Percentiles rank a stretch among this genome's conserved stretches.
These are phyloP conservation scores for Apostichopus japonicus DNA, from an alignment of 35 echinoderm and acorn worm species.

Conservation along the genomic window DNA sequence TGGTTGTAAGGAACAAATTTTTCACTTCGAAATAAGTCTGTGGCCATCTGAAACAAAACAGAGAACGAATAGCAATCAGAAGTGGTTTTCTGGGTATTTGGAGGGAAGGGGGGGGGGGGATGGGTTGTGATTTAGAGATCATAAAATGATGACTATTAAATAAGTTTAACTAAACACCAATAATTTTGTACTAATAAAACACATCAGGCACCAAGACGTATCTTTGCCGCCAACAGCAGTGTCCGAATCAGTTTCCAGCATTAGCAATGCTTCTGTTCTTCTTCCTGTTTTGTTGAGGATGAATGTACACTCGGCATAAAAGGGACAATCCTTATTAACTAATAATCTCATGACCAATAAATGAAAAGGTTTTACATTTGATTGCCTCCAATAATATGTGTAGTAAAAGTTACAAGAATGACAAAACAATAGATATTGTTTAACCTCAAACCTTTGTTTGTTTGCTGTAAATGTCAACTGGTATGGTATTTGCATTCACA, in stretches of 20 bases:
- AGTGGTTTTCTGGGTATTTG: background rate
- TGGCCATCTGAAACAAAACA: conserved; percentile 23
- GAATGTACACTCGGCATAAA: background rate
- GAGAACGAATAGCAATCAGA: background rate
- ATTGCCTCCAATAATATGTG: background rate
- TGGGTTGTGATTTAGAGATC: background rate
- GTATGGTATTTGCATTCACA: background rate
- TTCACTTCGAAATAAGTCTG: conserved; percentile 31
- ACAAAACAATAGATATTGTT: background rate
- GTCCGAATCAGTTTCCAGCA: too few relatives aligned
- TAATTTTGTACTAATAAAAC: too few relatives aligned
- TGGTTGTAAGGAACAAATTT: conserved; percentile 27
- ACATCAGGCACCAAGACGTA: too few relatives aligned
- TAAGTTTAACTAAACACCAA: background rate
- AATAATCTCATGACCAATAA: background rate
- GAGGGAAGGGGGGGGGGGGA: background rate
- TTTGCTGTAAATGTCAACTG: background rate
- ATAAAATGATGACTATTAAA: background rate
- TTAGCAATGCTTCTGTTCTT: too few relatives aligned
- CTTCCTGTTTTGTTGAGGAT: background rate
- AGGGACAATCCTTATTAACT: background rate
- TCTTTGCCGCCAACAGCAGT: too few relatives aligned
- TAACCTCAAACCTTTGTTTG: background rate
- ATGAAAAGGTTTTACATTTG: background rate
- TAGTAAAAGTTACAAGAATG: background rate